A percentile compares a stretch with the other conserved stretches of the same genome.
These are phyloP conservation scores for Platalea minor DNA, from an alignment of 2,797 vertebrate species.

Conservation along the genomic window DNA sequence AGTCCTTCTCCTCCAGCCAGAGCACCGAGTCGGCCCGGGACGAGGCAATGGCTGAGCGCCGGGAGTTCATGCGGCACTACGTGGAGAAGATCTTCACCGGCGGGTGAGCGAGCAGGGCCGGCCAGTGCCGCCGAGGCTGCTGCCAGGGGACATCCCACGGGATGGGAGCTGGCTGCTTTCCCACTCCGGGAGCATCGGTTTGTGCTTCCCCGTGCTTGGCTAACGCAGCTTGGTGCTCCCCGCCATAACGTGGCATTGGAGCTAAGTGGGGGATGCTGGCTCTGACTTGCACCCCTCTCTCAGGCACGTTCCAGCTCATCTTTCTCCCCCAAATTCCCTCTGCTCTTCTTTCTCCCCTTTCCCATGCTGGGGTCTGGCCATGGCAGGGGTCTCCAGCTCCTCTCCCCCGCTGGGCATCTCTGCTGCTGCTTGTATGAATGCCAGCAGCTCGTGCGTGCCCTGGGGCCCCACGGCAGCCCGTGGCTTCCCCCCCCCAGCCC, in stretches of 20 bases:
- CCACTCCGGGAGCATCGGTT: accelerated
- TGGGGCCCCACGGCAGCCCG: background rate
- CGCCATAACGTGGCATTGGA: accelerated
- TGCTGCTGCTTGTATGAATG: background rate
- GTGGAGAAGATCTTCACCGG: slow-evolving; percentile 92
- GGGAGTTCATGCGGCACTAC: slow-evolving; percentile 87
- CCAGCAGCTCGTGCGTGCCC: accelerated
- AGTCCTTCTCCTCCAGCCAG: slow-evolving; percentile 86
- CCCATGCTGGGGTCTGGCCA: accelerated
- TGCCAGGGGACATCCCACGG: accelerated
- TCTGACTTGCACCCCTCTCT: background rate
- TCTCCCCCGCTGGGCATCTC: background rate
- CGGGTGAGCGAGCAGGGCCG: slow-evolving; percentile 72
- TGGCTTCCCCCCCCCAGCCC: background rate
- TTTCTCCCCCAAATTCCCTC: background rate
- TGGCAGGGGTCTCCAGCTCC: background rate
- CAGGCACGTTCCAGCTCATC: background rate
- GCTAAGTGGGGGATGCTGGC: accelerated
- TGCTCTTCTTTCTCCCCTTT: background rate
- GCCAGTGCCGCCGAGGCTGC: background rate
- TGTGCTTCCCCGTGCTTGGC: background rate
- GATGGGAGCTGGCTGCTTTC: background rate
- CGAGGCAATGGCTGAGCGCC: slow-evolving; percentile 71
- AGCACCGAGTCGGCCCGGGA: slow-evolving; percentile 81
- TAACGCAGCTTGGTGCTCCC: accelerated